phyloP scores from a whole-genome alignment of 1,140 invertebrate genomes.

The Lutraria rhynchaena region DNA sequence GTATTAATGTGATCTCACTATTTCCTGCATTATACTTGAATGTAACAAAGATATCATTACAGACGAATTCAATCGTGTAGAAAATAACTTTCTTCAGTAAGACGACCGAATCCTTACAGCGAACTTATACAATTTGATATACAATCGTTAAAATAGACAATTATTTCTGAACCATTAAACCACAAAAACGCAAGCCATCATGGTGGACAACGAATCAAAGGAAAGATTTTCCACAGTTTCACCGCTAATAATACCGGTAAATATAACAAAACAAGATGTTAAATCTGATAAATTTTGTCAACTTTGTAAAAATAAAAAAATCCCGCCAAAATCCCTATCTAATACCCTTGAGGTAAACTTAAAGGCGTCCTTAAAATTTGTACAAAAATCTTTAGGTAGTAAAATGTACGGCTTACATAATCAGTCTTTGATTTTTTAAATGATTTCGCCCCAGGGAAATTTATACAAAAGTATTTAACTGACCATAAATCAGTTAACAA shows the following conservation, averaged over 20 bases:
- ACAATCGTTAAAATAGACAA: conserved; percentile 18
- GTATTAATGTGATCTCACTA: too few species aligned
- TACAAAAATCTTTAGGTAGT: conserved; percentile 14
- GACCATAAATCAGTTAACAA: conserved; percentile 50
- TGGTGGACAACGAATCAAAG: not conserved
- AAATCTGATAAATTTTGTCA: conserved; percentile 37
- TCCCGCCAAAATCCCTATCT: conserved; percentile 28
- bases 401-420: conserved; percentile 39
- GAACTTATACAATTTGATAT: conserved; percentile 30
- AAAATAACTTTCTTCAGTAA: conserved; percentile 20
- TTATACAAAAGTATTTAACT: conserved; percentile 24
- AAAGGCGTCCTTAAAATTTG: conserved; percentile 31
- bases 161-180: conserved; percentile 40
- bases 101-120: conserved; percentile 5
- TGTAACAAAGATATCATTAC: conserved; percentile 19
- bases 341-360: conserved; percentile 39
- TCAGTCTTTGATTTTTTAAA: conserved; percentile 20
- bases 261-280: conserved; percentile 40
- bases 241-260: conserved; percentile 32
- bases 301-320: too few species aligned
- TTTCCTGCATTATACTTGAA: not conserved
- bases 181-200: conserved; percentile 16
- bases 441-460: conserved; percentile 21
- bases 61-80: conserved; percentile 26
- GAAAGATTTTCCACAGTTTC: conserved; percentile 36